Percentiles rank a stretch among this genome's conserved stretches.
phyloP scores from a whole-genome alignment of 2,113 vertebrate species.

The Zonotrichia leucophrys region DNA sequence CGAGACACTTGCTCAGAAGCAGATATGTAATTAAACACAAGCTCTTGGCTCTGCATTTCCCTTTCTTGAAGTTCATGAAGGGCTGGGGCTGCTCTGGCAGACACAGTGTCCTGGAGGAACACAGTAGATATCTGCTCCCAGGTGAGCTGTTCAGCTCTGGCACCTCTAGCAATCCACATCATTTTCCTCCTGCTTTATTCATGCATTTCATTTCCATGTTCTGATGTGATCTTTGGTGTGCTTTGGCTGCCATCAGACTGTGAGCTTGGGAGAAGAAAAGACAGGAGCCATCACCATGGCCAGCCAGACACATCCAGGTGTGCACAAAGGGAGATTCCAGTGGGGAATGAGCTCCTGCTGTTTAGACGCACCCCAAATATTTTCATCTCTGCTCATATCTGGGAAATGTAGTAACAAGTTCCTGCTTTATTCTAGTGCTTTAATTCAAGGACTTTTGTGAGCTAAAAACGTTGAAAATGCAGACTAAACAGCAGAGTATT shows the following conservation, averaged over 20 bases:
- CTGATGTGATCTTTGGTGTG: neutral
- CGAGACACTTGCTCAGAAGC: neutral
- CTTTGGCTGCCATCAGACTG: neutral
- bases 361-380: neutral
- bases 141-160: neutral
- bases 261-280: neutral
- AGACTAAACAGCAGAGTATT: slow-evolving; percentile 63
- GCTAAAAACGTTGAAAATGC: slow-evolving; percentile 44
- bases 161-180: neutral
- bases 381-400: neutral
- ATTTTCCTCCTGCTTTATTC: neutral
- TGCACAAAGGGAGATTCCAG: neutral
- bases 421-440: neutral
- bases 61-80: neutral
- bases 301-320: neutral
- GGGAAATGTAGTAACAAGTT: neutral
- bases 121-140: neutral
- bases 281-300: neutral
- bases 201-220: neutral
- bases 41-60: neutral
- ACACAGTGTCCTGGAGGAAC: neutral
- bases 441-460: slow-evolving; percentile 19
- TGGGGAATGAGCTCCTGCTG: neutral
- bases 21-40: neutral
- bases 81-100: neutral